These are phyloP conservation scores for Aspidiotus destructor DNA, from an alignment of 2,888 invertebrate species.

Conservation along the genomic window DNA sequence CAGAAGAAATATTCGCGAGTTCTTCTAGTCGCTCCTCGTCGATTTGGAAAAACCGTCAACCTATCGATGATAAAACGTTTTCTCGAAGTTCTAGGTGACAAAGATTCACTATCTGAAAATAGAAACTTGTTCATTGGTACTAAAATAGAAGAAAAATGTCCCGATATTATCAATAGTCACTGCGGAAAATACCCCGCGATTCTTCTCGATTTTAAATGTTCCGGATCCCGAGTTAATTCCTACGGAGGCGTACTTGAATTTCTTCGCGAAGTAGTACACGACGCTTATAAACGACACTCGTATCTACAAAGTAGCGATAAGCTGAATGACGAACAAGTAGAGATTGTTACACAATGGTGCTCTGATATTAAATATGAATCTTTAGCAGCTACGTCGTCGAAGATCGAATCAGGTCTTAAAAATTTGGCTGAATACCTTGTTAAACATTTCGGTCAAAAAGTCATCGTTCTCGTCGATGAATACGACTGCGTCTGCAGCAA, in stretches of 20 bases:
- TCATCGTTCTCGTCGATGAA: neutral
- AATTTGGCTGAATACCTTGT: neutral
- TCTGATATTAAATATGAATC: neutral
- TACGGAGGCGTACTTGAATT: constrained; percentile 3
- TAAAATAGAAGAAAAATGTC: constrained; percentile 8
- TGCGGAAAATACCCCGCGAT: constrained; percentile 6
- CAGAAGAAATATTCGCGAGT: neutral
- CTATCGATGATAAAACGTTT: constrained; percentile 7
- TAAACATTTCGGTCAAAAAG: neutral
- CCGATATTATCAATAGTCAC: neutral
- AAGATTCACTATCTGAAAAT: constrained; percentile 4
- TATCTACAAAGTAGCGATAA: neutral
- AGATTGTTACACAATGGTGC: neutral
- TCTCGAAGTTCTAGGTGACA: neutral
- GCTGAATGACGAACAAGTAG: neutral
- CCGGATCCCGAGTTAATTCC: neutral
- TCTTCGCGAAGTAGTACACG: neutral
- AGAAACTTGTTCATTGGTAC: constrained; percentile 5
- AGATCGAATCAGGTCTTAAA: neutral
- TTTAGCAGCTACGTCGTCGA: neutral
- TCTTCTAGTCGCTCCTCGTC: too few relatives aligned
- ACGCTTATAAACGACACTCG: neutral
- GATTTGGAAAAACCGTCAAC: neutral
- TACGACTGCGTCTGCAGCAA: neutral
- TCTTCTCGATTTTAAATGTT: constrained; percentile 4